These are phyloP conservation scores for Delichon dasypus DNA, from an alignment of 2,797 vertebrate species.

Conservation along the genomic window DNA sequence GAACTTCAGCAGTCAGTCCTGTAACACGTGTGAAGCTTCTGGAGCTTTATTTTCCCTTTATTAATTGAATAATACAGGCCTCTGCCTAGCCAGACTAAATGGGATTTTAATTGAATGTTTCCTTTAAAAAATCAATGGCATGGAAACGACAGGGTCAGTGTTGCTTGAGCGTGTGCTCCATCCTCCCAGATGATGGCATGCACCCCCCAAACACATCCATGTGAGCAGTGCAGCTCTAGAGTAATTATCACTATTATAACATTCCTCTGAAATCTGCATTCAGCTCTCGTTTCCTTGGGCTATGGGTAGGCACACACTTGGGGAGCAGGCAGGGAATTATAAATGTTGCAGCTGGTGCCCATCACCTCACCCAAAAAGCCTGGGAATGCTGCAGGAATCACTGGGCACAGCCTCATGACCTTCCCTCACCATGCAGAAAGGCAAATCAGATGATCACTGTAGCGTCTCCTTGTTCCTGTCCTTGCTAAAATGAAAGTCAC, in stretches of 20 bases:
- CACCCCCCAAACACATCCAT: neutral
- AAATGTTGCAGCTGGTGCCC: neutral
- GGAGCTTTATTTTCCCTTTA: neutral
- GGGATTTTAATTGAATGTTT: neutral
- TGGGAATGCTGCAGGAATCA: neutral
- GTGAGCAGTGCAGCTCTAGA: neutral
- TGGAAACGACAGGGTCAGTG: neutral
- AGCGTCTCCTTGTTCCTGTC: neutral
- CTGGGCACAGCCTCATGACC: neutral
- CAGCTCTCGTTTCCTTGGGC: neutral
- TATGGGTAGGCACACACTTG: neutral
- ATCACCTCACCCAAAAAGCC: neutral
- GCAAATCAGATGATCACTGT: neutral
- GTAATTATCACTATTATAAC: neutral
- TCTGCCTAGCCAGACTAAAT: neutral
- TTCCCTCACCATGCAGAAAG: neutral
- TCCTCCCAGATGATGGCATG: neutral
- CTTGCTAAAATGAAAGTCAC: slow-evolving; percentile 47
- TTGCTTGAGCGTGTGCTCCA: neutral
- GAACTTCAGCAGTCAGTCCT: neutral
- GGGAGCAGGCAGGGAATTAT: neutral
- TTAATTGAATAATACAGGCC: neutral
- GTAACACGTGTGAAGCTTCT: neutral
- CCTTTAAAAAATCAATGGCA: neutral
- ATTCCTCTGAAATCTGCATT: neutral